Percentiles rank a stretch among this genome's conserved stretches.
These are phyloP conservation scores for Pituophis catenifer DNA, from an alignment of 2,113 vertebrate genomes.

Conservation along the genomic window DNA sequence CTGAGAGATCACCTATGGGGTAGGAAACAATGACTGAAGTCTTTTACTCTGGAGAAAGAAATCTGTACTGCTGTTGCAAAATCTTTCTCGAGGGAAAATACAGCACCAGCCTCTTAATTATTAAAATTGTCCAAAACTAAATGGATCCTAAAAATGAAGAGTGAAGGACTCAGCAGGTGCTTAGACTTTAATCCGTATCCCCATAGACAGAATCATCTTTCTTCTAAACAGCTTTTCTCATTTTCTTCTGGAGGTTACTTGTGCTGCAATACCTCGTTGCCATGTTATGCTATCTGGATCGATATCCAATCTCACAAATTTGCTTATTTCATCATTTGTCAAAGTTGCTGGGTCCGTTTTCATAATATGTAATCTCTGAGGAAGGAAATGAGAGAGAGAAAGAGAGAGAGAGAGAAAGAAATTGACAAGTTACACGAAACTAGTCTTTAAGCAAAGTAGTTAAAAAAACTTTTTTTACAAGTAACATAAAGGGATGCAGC, in stretches of 20 bases:
- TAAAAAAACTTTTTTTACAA: conserved; percentile 5
- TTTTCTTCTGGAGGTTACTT: background rate
- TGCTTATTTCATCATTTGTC: conserved; percentile 86
- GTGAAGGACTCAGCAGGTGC: no score
- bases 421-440: conserved; percentile 10
- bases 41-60: background rate
- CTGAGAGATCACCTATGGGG: background rate
- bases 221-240: background rate
- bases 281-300: conserved; percentile 89
- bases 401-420: background rate
- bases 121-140: background rate
- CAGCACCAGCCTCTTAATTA: background rate
- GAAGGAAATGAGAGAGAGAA: background rate
- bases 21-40: background rate
- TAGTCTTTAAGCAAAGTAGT: background rate
- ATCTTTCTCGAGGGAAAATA: background rate
- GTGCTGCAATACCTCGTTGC: conserved; percentile 85
- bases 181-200: background rate
- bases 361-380: conserved; percentile 88
- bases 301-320: conserved; percentile 90
- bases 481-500: background rate
- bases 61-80: background rate
- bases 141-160: background rate
- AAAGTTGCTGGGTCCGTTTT: conserved; percentile 85
- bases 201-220: background rate